These are phyloP conservation scores for Erythrolamprus reginae DNA, from an alignment of 2,113 vertebrate genomes.

Conservation along the genomic window DNA sequence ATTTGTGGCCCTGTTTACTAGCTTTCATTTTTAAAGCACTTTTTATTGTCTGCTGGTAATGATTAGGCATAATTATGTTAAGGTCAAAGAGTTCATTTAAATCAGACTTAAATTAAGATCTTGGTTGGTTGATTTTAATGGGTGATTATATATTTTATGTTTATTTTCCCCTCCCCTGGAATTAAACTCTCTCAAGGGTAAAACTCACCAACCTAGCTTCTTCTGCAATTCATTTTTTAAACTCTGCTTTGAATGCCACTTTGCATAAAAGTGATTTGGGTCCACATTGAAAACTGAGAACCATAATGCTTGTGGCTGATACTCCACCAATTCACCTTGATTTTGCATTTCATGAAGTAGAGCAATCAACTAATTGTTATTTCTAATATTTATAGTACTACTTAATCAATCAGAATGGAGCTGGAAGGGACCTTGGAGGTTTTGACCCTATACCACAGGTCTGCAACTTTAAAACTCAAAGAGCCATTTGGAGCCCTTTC, in stretches of 20 bases:
- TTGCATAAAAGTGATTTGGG: background rate
- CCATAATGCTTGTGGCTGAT: background rate
- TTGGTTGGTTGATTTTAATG: background rate
- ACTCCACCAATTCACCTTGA: background rate
- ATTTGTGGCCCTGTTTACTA: conserved; percentile 28
- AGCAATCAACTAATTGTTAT: background rate
- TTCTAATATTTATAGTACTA: background rate
- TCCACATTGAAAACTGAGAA: background rate
- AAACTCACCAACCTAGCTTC: conserved; percentile 21
- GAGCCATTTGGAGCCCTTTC: too few relatives aligned
- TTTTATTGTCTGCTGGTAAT: conserved; percentile 40
- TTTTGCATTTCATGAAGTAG: background rate
- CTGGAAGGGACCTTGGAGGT: too few relatives aligned
- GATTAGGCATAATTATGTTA: conserved; percentile 25
- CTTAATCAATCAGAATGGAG: too few relatives aligned
- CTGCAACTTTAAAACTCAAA: too few relatives aligned
- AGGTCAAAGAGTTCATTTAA: conserved; percentile 33
- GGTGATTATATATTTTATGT: conserved; percentile 48
- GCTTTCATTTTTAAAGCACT: conserved; percentile 33
- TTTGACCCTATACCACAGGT: too few relatives aligned
- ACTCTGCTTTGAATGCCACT: background rate
- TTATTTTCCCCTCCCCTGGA: background rate
- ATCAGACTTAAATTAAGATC: conserved; percentile 24
- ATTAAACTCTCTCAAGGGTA: conserved; percentile 36
- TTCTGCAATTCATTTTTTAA: background rate